Percentiles rank a stretch among this genome's conserved stretches.
Conservation (phyloP, 2,797 vertebrate species). For the Hybognathus amarus region DNA sequence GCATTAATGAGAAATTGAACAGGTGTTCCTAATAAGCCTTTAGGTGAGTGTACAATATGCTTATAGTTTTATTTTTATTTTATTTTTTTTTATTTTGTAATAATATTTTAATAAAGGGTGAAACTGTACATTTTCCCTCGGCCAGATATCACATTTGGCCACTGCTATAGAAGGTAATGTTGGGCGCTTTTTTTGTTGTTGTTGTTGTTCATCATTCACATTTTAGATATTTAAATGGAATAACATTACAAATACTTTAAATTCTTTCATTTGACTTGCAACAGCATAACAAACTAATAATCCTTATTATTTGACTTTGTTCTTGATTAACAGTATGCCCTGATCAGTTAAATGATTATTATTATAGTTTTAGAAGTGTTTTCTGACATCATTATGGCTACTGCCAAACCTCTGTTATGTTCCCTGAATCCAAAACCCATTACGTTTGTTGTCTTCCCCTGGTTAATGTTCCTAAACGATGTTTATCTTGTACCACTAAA, state of each 20-base stretch:
- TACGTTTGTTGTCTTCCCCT: constrained; percentile 7
- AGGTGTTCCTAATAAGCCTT: no score
- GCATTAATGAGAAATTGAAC: no score
- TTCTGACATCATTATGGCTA: constrained; percentile 20
- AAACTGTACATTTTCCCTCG: no score
- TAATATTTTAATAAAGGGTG: no score
- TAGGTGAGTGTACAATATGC: no score
- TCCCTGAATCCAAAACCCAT: constrained; percentile 20
- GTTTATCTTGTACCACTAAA: constrained; percentile 35
- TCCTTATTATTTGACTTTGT: background rate
- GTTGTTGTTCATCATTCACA: background rate
- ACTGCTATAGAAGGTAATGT: no score
- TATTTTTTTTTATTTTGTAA: no score
- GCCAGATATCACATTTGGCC: no score
- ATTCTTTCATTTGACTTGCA: background rate
- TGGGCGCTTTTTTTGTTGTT: background rate
- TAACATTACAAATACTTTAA: background rate
- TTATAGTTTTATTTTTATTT: no score
- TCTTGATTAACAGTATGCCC: background rate
- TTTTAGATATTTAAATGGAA: background rate
- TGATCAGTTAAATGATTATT: constrained; percentile 5
- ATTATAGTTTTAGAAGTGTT: constrained; percentile 4
- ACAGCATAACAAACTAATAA: constrained; percentile 1
- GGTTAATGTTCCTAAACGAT: constrained; percentile 21
- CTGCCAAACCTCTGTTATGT: background rate